A percentile compares a stretch with the other conserved stretches of the same genome.
phyloP scores from a whole-genome alignment of 2,888 invertebrate genomes.

The Esperia sulphurella region DNA sequence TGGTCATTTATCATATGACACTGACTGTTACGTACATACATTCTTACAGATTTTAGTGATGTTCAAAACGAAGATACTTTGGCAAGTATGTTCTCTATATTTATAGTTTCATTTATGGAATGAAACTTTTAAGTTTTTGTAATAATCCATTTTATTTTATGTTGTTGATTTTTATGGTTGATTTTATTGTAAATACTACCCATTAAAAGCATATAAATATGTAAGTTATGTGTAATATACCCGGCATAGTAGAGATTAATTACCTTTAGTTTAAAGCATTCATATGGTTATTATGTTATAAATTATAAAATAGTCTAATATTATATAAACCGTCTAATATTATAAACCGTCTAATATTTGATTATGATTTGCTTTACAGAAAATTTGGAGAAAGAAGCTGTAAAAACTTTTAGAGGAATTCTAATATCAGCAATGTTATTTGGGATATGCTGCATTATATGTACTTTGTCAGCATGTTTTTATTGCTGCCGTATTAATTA shows the following conservation, averaged over 20 bases:
- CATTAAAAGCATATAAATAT: no score
- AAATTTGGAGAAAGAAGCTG: conserved; percentile 40
- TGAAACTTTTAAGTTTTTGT: background rate
- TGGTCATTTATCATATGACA: no score
- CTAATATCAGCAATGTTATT: conserved; percentile 46
- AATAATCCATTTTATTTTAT: no score
- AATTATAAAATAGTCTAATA: background rate
- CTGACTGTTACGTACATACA: background rate
- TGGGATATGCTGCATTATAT: conserved; percentile 39
- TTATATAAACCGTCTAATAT: background rate
- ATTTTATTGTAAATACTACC: no score
- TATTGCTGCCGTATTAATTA: conserved; percentile 59
- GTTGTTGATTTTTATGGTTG: no score
- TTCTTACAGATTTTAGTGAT: conserved; percentile 23
- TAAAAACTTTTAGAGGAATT: conserved; percentile 46
- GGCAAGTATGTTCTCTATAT: conserved; percentile 28
- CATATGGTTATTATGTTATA: no score
- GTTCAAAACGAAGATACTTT: conserved; percentile 22
- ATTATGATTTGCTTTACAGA: conserved; percentile 34
- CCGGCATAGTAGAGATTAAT: no score
- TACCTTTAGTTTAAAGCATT: no score
- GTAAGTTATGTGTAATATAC: no score
- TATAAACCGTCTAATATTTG: background rate
- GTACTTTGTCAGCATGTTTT: conserved; percentile 43
- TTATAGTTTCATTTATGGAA: background rate